Base-by-base conservation (phyloP, 1,140 invertebrate genomes). In the Cotesia chilonis region DNA sequence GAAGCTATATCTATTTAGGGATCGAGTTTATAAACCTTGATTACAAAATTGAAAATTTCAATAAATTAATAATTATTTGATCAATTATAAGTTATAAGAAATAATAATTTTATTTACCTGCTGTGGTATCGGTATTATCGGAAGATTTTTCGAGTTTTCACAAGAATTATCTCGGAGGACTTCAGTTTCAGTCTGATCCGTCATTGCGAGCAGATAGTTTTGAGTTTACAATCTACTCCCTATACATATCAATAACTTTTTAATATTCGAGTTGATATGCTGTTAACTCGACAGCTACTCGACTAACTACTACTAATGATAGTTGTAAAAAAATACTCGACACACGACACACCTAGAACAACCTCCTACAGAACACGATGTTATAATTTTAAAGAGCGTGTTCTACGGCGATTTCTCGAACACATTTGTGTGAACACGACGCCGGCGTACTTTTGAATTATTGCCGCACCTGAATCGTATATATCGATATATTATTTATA, bases 341-440 rank as follows among this genome's bases (percentile, higher is more conserved):
- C 54, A 55, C 54, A 55, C 54, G 54, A 55, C 54, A 55, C 54
- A 55, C 54, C 54, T n/a, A n/a, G 12, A 14, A 55, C 12, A 47
- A 47, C 6, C 41, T 47, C 41, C 10, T 55, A 5, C 12, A n/a
- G 12, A 14, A 5, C 17, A 17, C 54, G n/a, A 55, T 55, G 54
- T 55, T 9, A 55, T 55, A 55, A 55, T 55, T 17, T 55, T 55
- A 55, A 0, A 47, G 41, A 47, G 41, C 41, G 41, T 47, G 41
- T 47, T 47, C 41, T 47, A 6, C 41, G 10, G 41, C 5, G 41
- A 47, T 47, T 10, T 47, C 12, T 14, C n/a, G 54, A 55, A 17
- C 5, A 55, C 5, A 14, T 51, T 51, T 51, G 12, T n/a, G 7
- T 9, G 12, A 51, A 51, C 47, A 14, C 4, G 54, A 55, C 54